Conservation (phyloP, 2,113 vertebrate species). For the Austrofundulus limnaeus region DNA sequence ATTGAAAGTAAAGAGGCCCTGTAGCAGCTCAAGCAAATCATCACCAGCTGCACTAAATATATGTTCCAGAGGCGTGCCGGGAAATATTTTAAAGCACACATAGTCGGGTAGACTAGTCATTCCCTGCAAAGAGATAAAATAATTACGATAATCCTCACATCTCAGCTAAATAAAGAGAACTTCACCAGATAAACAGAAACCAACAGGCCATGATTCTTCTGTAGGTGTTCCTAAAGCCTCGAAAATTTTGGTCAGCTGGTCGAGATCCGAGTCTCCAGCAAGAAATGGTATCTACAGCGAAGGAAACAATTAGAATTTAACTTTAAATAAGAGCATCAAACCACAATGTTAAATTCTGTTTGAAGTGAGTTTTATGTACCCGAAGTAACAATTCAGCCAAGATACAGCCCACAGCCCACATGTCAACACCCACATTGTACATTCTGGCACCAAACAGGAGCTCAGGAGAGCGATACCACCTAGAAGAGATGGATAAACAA, state of each 20-base stretch:
- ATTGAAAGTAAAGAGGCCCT: slow-evolving; percentile 91
- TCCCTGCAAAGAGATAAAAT: slow-evolving; percentile 79
- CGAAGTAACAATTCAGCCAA: slow-evolving; percentile 93
- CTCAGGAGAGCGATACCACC: slow-evolving; percentile 97
- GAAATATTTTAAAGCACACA: slow-evolving; percentile 92
- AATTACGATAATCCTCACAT: background rate
- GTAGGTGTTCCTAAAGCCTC: slow-evolving; percentile 95
- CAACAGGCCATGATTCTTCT: slow-evolving; percentile 94
- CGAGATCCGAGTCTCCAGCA: slow-evolving; percentile 95
- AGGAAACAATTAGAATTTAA: slow-evolving; percentile 6
- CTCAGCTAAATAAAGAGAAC: background rate
- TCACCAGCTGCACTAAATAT: slow-evolving; percentile 97
- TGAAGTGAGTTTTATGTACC: slow-evolving; percentile 71
- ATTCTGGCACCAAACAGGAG: slow-evolving; percentile 95
- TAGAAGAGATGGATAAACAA: slow-evolving; percentile 53
- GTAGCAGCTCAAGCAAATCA: slow-evolving; percentile 89
- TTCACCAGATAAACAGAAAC: slow-evolving; percentile 44
- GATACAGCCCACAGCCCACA: slow-evolving; percentile 99
- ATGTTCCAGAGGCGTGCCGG: slow-evolving; percentile 91
- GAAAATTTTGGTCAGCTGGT: slow-evolving; percentile 96
- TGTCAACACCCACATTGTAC: slow-evolving; percentile 97
- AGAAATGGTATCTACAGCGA: slow-evolving; percentile 89
- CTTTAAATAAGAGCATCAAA: background rate
- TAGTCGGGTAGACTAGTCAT: slow-evolving; percentile 94
- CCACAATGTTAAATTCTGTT: background rate